These are phyloP conservation scores for Callyntrura guangdongensis DNA, from an alignment of 2,888 invertebrate genomes.

Conservation along the genomic window DNA sequence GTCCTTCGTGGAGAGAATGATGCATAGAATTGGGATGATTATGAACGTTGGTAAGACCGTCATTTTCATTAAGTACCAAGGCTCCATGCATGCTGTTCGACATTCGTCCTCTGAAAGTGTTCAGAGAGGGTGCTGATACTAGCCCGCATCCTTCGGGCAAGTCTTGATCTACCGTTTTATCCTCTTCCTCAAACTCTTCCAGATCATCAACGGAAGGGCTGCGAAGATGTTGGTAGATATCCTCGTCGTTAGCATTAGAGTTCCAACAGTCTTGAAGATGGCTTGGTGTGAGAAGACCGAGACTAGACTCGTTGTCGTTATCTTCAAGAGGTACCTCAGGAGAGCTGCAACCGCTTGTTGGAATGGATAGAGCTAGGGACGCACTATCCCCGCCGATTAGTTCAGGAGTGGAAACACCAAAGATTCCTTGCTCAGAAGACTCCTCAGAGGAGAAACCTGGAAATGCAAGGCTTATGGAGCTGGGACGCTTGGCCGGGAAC, in stretches of 20 bases:
- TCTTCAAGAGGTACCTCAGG: conserved; percentile 72
- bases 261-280: conserved; percentile 90
- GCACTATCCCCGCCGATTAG: conserved; percentile 74
- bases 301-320: conserved; percentile 86
- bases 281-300: conserved; percentile 95
- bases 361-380: conserved; percentile 78
- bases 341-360: conserved; percentile 77
- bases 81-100: conserved; percentile 63
- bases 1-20: conserved; percentile 66
- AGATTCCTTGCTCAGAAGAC: conserved; percentile 76
- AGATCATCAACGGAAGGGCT: conserved; percentile 90
- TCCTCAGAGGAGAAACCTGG: conserved; percentile 76
- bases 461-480: conserved; percentile 69
- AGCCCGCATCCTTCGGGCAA: conserved; percentile 40
- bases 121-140: background rate
- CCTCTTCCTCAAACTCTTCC: conserved; percentile 85
- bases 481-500: conserved; percentile 72
- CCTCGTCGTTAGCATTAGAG: conserved; percentile 76
- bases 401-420: conserved; percentile 79
- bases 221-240: conserved; percentile 85
- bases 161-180: conserved; percentile 79
- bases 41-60: conserved; percentile 47
- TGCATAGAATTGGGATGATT: conserved; percentile 57
- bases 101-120: conserved; percentile 51
- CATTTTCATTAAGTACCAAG: conserved; percentile 65